A percentile compares a stretch with the other conserved stretches of the same genome.
These are phyloP conservation scores for Clupea harengus DNA, from an alignment of 2,113 vertebrate genomes.

Conservation along the genomic window DNA sequence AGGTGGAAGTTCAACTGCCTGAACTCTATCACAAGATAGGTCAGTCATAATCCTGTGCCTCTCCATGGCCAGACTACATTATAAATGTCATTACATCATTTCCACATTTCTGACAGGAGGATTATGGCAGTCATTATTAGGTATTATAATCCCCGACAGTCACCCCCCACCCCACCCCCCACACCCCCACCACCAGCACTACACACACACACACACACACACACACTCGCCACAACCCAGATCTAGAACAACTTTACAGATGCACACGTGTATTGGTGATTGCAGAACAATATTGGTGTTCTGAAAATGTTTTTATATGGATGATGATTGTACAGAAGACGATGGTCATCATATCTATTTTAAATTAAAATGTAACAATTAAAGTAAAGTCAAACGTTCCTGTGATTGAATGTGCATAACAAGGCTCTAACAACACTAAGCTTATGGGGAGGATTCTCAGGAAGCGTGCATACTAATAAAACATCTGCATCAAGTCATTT, in stretches of 20 bases:
- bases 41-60: constrained; percentile 50
- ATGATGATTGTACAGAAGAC: no score
- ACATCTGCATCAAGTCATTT: not conserved
- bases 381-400: no score
- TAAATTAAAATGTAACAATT: no score
- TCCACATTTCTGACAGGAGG: not conserved
- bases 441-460: not conserved
- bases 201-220: not conserved
- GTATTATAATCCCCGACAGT: not conserved
- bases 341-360: no score
- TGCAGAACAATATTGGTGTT: not conserved
- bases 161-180: not conserved
- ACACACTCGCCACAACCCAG: not conserved
- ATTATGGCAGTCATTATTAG: not conserved
- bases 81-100: not conserved
- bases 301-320: not conserved
- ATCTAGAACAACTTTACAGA: not conserved
- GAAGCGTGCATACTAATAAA: not conserved
- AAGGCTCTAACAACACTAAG: no score
- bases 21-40: constrained; percentile 93
- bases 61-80: not conserved
- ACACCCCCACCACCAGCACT: not conserved
- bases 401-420: no score
- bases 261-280: not conserved
- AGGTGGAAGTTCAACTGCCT: constrained; percentile 85